These are phyloP conservation scores for Cynopterus sphinx DNA, from an alignment of 2,797 vertebrate genomes.

Conservation along the genomic window DNA sequence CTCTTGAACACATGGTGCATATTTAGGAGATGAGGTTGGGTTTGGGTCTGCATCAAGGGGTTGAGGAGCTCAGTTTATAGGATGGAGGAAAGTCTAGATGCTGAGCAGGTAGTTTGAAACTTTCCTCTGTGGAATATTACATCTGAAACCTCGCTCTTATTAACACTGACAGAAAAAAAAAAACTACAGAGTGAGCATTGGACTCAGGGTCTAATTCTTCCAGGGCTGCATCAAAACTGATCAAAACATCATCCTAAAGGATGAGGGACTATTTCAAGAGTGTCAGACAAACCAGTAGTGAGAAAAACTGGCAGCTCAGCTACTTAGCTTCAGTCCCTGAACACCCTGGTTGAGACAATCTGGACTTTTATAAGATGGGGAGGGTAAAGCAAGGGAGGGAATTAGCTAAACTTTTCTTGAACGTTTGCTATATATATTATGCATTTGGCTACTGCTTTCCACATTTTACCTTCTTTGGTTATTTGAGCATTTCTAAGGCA, in stretches of 20 bases:
- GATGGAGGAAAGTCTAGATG: neutral
- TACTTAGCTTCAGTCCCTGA: neutral
- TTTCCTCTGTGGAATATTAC: constrained; percentile 26
- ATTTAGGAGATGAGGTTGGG: neutral
- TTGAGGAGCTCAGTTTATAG: neutral
- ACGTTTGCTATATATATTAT: neutral
- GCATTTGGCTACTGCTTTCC: neutral
- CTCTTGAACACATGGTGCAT: neutral
- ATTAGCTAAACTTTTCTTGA: constrained; percentile 33
- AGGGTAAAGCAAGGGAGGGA: neutral
- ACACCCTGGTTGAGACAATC: neutral
- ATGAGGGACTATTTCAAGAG: constrained; percentile 63
- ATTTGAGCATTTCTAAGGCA: constrained; percentile 43
- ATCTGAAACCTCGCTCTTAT: constrained; percentile 60
- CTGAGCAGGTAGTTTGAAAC: constrained; percentile 32
- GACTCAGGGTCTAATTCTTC: constrained; percentile 54
- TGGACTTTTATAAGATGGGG: neutral
- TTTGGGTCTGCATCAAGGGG: neutral
- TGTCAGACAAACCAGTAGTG: constrained; percentile 68
- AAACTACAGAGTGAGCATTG: constrained; percentile 74
- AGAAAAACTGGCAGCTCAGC: constrained; percentile 52
- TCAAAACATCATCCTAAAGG: constrained; percentile 68
- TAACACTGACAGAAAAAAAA: constrained; percentile 68
- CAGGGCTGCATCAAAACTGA: constrained; percentile 53
- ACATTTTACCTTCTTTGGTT: constrained; percentile 1